Conservation (phyloP, 2,888 invertebrate species). For the Meandrusa payeni region DNA sequence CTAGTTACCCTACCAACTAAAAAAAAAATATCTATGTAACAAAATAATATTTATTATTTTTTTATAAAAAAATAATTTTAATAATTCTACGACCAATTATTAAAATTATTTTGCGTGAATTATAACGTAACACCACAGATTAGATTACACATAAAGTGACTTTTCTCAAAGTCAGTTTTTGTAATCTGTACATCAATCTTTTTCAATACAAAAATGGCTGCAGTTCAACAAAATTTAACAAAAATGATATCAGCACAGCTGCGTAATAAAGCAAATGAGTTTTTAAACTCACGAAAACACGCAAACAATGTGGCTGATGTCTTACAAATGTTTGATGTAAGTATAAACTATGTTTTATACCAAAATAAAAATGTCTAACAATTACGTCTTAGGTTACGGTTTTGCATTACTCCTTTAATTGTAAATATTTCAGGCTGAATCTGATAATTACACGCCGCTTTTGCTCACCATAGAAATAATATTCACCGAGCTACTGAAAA, state of each 20-base stretch:
- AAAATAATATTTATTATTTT: too few relatives aligned
- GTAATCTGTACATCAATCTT: slow-evolving; percentile 34
- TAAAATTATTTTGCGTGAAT: too few relatives aligned
- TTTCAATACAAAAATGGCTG: slow-evolving; percentile 74
- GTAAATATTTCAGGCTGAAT: slow-evolving; percentile 59
- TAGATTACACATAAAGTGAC: slow-evolving; percentile 26
- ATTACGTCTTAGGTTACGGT: slow-evolving; percentile 38
- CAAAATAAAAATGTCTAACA: slow-evolving; percentile 25
- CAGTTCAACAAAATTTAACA: slow-evolving; percentile 58
- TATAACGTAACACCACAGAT: slow-evolving; percentile 11
- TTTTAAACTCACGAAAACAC: slow-evolving; percentile 83
- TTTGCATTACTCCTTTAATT: slow-evolving; percentile 41
- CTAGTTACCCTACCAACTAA: too few relatives aligned
- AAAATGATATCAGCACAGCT: slow-evolving; percentile 84
- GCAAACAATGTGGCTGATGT: slow-evolving; percentile 85
- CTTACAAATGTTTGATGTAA: slow-evolving; percentile 84
- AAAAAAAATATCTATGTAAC: too few relatives aligned
- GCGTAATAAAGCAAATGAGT: slow-evolving; percentile 85
- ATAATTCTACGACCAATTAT: too few relatives aligned
- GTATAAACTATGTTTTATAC: slow-evolving; percentile 22
- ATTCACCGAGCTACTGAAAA: slow-evolving; percentile 84
- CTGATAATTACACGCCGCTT: slow-evolving; percentile 76
- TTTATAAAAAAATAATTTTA: too few relatives aligned
- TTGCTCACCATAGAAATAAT: slow-evolving; percentile 86
- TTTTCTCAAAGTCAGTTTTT: slow-evolving; percentile 28